Evolutionary conservation across 2,797 vertebrate genomes (phyloP).

Genomic region (Coilia nasus): DNA sequence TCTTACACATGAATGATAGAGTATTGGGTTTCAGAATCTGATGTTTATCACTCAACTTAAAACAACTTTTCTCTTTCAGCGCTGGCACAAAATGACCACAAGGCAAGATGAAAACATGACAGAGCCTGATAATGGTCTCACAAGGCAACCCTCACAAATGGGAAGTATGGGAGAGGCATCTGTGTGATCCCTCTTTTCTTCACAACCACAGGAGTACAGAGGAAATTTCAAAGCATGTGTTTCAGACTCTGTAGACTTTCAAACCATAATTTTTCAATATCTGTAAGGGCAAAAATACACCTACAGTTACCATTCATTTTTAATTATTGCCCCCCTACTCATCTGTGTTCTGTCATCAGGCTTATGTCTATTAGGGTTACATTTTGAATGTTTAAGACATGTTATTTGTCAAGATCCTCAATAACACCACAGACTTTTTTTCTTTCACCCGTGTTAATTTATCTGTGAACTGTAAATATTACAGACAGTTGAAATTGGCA

Average conservation of each 20-base stretch:
- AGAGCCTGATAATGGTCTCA: slow-evolving; percentile 71
- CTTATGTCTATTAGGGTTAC: background rate
- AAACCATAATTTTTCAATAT: background rate
- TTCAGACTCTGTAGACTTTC: background rate
- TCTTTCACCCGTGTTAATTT: background rate
- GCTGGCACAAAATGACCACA: slow-evolving; percentile 83
- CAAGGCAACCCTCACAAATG: slow-evolving; percentile 57
- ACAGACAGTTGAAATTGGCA: background rate
- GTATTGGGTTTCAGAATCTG: background rate
- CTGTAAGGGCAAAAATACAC: background rate
- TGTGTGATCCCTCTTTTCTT: slow-evolving; percentile 51
- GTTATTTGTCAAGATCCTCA: background rate
- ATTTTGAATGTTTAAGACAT: background rate
- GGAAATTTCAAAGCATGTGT: background rate
- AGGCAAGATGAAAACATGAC: slow-evolving; percentile 65
- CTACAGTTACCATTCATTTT: background rate
- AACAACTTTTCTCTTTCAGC: slow-evolving; percentile 68
- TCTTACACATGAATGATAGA: background rate
- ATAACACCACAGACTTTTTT: background rate
- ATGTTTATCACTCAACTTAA: slow-evolving; percentile 5
- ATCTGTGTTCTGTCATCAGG: background rate
- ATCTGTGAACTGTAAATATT: background rate
- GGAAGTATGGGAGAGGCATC: slow-evolving; percentile 67
- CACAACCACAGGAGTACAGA: background rate
- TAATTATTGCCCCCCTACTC: background rate